These are phyloP conservation scores for Melanotaenia parkinsoni DNA, from an alignment of 2,797 vertebrate species.

Conservation along the genomic window DNA sequence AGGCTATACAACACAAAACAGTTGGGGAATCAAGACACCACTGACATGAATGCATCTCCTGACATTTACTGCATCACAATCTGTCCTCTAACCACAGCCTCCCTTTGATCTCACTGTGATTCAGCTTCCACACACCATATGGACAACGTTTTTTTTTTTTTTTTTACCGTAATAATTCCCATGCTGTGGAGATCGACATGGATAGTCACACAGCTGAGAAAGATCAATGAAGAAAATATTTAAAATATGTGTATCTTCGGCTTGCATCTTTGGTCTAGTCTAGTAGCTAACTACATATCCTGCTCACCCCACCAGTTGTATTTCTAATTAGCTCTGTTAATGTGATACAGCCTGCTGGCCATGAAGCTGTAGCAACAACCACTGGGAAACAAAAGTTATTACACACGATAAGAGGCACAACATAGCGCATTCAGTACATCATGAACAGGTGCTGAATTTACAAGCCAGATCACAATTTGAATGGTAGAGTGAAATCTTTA, in stretches of 20 bases:
- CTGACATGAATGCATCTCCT: constrained; percentile 33
- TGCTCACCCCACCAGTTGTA: constrained; percentile 30
- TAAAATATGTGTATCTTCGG: constrained; percentile 21
- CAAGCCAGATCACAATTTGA: not conserved
- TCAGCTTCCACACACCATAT: constrained; percentile 56
- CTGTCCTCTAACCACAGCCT: constrained; percentile 57
- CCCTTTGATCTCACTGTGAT: constrained; percentile 61
- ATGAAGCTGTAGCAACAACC: constrained; percentile 26
- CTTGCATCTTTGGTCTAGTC: constrained; percentile 10
- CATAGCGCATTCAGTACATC: constrained; percentile 13
- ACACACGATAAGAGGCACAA: constrained; percentile 10
- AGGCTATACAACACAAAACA: constrained; percentile 17
- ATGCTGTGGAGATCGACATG: not conserved
- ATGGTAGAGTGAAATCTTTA: not conserved
- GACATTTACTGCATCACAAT: constrained; percentile 56
- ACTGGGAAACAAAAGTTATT: constrained; percentile 28
- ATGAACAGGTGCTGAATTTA: constrained; percentile 17
- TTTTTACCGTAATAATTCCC: constrained; percentile 20
- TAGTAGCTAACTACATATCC: constrained; percentile 9
- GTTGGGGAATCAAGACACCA: constrained; percentile 26
- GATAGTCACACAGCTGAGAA: constrained; percentile 1
- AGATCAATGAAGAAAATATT: constrained; percentile 24
- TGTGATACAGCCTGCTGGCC: constrained; percentile 33
- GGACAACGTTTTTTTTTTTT: constrained; percentile 27
- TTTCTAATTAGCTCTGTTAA: constrained; percentile 54